Evolutionary conservation across 2,797 vertebrate genomes (phyloP).

Genomic region (Craterocephalus amniculus): DNA sequence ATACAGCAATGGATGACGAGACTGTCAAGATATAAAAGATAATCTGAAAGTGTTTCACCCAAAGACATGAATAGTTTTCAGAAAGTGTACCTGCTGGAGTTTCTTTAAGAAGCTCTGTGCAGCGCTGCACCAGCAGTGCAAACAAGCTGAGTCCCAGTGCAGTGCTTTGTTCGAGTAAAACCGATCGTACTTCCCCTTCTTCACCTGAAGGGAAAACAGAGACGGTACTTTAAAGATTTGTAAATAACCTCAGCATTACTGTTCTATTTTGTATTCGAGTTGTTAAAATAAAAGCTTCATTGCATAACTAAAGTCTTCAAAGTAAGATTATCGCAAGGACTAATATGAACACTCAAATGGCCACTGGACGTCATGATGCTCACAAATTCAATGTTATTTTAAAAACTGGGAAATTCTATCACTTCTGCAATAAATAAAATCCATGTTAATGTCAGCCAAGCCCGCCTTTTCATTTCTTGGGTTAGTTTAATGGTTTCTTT

Average conservation of each 20-base stretch:
- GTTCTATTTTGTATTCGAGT: not conserved
- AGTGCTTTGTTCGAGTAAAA: constrained; percentile 93
- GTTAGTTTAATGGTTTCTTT: not conserved
- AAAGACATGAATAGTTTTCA: not conserved
- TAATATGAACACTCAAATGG: not conserved
- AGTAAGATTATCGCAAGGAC: too few species aligned
- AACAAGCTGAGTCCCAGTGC: constrained; percentile 94
- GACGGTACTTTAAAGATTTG: not conserved
- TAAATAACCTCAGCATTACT: not conserved
- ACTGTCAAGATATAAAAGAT: not conserved
- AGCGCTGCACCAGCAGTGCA: constrained; percentile 90
- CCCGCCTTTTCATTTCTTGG: not conserved
- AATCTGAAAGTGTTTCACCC: not conserved
- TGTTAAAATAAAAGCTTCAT: not conserved
- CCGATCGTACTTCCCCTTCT: constrained; percentile 87
- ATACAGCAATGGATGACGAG: not conserved
- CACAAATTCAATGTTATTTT: not conserved
- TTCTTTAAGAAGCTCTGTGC: constrained; percentile 88
- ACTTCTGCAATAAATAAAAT: not conserved
- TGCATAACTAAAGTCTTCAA: too few species aligned
- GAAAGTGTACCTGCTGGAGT: constrained; percentile 74
- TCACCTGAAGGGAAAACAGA: constrained; percentile 59
- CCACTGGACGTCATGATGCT: not conserved
- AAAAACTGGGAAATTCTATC: not conserved
- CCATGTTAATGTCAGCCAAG: not conserved